Evolutionary conservation across 2,888 invertebrate species (phyloP).

Genomic region (Carterocephalus palaemon): DNA sequence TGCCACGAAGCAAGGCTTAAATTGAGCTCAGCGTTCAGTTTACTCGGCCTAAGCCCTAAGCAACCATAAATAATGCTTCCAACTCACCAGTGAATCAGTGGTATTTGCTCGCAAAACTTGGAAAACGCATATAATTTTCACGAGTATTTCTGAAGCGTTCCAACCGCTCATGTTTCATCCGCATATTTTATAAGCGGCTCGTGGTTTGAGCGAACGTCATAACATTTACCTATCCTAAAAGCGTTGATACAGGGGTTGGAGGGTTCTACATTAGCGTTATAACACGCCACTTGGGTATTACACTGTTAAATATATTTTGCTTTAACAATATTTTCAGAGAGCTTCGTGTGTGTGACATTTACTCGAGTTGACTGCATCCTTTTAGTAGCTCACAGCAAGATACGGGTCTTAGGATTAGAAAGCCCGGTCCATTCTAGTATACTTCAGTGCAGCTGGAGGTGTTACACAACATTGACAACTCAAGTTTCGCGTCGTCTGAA

Average conservation of each 20-base stretch:
- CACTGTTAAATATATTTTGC: conserved; percentile 6
- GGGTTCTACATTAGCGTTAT: conserved; percentile 30
- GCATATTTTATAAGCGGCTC: conserved; percentile 65
- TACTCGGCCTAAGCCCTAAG: conserved; percentile 20
- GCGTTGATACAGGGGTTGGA: conserved; percentile 27
- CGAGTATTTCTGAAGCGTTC: conserved; percentile 44
- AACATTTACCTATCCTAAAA: conserved; percentile 39
- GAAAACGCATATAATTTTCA: conserved; percentile 38
- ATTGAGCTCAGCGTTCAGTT: neutral
- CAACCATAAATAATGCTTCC: conserved; percentile 20
- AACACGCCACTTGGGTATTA: conserved; percentile 30
- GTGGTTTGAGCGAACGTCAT: conserved; percentile 50
- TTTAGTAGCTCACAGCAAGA: too few species aligned
- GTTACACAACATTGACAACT: too few species aligned
- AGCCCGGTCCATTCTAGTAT: too few species aligned
- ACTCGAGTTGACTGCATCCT: too few species aligned
- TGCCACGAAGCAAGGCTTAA: neutral
- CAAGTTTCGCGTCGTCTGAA: too few species aligned
- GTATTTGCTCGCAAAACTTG: conserved; percentile 40
- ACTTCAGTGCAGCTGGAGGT: too few species aligned
- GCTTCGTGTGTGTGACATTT: too few species aligned
- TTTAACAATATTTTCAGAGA: too few species aligned
- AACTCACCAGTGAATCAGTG: conserved; percentile 31
- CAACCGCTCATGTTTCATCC: conserved; percentile 55
- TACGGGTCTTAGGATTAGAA: too few species aligned